Conservation (phyloP, 2,797 vertebrate species). For the Graptemys geographica region DNA sequence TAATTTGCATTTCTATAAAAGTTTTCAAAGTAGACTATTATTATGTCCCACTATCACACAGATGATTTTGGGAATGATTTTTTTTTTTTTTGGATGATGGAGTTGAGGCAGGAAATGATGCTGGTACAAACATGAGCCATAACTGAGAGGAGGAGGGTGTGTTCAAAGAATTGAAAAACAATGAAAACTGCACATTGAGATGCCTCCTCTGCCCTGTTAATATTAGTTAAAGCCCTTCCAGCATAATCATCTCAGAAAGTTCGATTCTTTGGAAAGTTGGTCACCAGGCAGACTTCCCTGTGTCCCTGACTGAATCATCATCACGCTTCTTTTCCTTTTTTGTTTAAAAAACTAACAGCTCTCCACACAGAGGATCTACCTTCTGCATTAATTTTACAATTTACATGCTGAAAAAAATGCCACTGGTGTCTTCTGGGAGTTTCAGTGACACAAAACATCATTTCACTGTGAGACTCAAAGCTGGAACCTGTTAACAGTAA, state of each 20-base stretch:
- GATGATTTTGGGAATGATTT: constrained; percentile 13
- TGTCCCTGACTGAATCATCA: constrained; percentile 66
- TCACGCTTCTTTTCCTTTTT: constrained; percentile 46
- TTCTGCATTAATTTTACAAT: constrained; percentile 47
- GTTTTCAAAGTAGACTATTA: constrained; percentile 9
- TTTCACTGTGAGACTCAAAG: constrained; percentile 20
- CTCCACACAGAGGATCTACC: constrained; percentile 31
- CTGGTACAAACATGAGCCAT: constrained; percentile 57
- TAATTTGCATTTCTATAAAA: constrained; percentile 29
- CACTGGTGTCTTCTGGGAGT: constrained; percentile 37
- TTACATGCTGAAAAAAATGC: constrained; percentile 55
- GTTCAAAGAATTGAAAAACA: constrained; percentile 50
- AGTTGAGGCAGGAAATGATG: neutral
- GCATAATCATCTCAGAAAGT: constrained; percentile 61
- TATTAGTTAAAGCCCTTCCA: constrained; percentile 74
- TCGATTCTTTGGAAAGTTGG: constrained; percentile 35
- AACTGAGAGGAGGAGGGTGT: constrained; percentile 27
- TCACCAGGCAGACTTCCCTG: constrained; percentile 70
- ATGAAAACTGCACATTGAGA: constrained; percentile 70
- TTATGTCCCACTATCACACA: neutral
- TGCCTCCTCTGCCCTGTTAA: constrained; percentile 64
- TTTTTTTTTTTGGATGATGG: neutral
- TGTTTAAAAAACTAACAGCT: neutral
- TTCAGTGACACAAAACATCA: constrained; percentile 30
- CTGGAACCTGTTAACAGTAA: constrained; percentile 22